Evolutionary conservation across 2,797 vertebrate genomes (phyloP), one percentile per base, ranked within the genome.

Genomic region (Crocodylus rhombifer): DNA sequence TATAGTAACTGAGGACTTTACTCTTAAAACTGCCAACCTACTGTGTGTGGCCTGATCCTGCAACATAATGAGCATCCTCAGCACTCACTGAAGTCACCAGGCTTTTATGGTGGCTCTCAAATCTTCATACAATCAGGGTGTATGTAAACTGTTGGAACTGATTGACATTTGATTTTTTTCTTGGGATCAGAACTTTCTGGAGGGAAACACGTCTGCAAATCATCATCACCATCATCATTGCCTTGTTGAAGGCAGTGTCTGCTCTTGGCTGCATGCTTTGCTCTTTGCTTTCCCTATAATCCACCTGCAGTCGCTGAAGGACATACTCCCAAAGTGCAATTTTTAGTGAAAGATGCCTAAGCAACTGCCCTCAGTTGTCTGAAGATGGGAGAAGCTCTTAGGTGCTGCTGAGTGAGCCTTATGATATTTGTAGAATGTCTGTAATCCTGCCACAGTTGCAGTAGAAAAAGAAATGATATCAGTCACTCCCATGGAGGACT

Each of bases 141-240:
- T 11, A 51, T 13, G 13, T 11, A 51, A 51, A 51, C 42, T 51
- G 42, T 51, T 51, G 42, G 42, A 51, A 51, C 42, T 51, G 42
- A 51, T 51, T 51, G 42, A 51, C 42, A 9, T 51, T 51, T 51
- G 42, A 51, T 51, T 51, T 51, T 51, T 51, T 51, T 51, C 42
- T 51, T 11, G 42, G 42, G 42, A 51, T 11, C 28, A 65, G 42
- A 91, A 81, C 1, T 55, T 14, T 63, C 60, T 25, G 51, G 15
- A 83, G 6, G 12, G 69, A 74, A 23, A 30, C 69, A 42, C 28
- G 16, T 42, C 4, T 28, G 51, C 18, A 30, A 26, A 61, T 56
- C 28, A 0, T 0, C 55, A 26, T 6, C 62, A 57, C 21, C 62
- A 6, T 42, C 86, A 18, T 21, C 81, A 75, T 7, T 0, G 0